A percentile compares a stretch with the other conserved stretches of the same genome.
phyloP scores from a whole-genome alignment of 2,888 invertebrate genomes.

The Orgyia antiqua region DNA sequence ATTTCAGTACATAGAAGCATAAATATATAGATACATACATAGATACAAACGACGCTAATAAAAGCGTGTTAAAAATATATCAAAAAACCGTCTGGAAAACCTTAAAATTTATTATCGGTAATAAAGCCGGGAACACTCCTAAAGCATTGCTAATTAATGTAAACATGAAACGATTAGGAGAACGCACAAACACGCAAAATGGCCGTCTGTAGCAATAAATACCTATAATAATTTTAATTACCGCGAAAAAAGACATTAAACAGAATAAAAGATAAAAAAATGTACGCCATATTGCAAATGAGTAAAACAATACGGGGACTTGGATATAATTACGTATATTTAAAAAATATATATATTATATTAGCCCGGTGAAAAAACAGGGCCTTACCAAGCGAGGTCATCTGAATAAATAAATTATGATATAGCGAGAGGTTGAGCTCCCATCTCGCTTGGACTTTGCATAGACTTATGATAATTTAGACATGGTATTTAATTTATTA shows the following conservation, averaged over 20 bases:
- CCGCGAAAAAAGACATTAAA: slow-evolving; percentile 66
- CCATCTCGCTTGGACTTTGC: slow-evolving; percentile 42
- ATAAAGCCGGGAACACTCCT: slow-evolving; percentile 67
- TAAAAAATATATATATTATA: slow-evolving; percentile 39
- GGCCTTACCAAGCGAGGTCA: slow-evolving; percentile 63
- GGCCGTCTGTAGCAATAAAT: slow-evolving; percentile 67
- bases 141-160: slow-evolving; percentile 77
- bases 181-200: slow-evolving; percentile 67
- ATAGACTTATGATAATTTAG: slow-evolving; percentile 33
- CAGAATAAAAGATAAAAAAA: slow-evolving; percentile 63
- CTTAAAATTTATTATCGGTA: slow-evolving; percentile 62
- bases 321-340: slow-evolving; percentile 40
- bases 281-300: slow-evolving; percentile 65
- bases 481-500: too few relatives aligned
- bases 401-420: slow-evolving; percentile 76
- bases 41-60: too few relatives aligned
- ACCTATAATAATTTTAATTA: slow-evolving; percentile 77
- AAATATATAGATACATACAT: too few relatives aligned
- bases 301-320: slow-evolving; percentile 43
- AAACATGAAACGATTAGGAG: slow-evolving; percentile 73
- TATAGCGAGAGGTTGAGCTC: slow-evolving; percentile 59
- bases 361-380: slow-evolving; percentile 52
- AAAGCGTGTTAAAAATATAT: too few relatives aligned
- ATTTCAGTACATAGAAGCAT: too few relatives aligned
- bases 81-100: slow-evolving; percentile 35